Evolutionary conservation across 2,797 vertebrate genomes (phyloP).

Genomic region (Parambassis ranga): DNA sequence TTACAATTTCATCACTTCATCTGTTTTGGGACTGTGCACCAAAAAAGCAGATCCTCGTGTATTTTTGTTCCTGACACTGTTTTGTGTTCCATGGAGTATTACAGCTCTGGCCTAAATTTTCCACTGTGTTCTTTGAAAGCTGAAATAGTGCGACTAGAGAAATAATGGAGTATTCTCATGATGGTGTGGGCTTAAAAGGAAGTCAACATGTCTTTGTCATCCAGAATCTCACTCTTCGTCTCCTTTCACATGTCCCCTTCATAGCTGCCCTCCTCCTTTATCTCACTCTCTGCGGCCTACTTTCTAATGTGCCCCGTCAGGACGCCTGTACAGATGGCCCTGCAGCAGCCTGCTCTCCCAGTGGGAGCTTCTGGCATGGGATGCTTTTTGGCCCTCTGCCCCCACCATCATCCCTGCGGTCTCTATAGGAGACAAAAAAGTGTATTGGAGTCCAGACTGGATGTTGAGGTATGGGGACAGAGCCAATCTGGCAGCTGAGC

Average conservation of each 20-base stretch:
- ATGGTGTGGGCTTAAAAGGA: conserved; percentile 11
- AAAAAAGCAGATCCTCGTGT: conserved; percentile 44
- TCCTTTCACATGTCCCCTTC: conserved; percentile 3
- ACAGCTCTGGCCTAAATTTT: conserved; percentile 60
- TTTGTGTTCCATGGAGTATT: conserved; percentile 46
- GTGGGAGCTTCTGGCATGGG: conserved; percentile 63
- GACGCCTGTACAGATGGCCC: conserved; percentile 71
- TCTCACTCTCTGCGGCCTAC: conserved; percentile 41
- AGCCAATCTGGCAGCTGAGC: conserved; percentile 54
- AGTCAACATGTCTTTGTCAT: conserved; percentile 55
- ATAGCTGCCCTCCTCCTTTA: conserved; percentile 13
- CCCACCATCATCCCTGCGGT: conserved; percentile 49
- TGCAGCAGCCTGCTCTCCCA: conserved; percentile 65
- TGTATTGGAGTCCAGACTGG: conserved; percentile 55
- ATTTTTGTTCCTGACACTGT: conserved; percentile 70
- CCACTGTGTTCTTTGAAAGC: conserved; percentile 65
- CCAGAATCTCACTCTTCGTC: conserved; percentile 3
- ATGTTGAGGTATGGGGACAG: conserved; percentile 37
- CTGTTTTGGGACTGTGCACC: conserved; percentile 56
- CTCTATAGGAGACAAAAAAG: conserved; percentile 64
- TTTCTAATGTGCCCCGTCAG: conserved; percentile 40
- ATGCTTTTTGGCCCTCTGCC: conserved; percentile 57
- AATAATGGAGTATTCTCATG: conserved; percentile 7
- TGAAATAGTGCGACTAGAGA: conserved; percentile 15
- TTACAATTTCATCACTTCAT: conserved; percentile 33